Conservation (phyloP, 1,140 invertebrate genomes). For the Globodera ellingtonae region DNA sequence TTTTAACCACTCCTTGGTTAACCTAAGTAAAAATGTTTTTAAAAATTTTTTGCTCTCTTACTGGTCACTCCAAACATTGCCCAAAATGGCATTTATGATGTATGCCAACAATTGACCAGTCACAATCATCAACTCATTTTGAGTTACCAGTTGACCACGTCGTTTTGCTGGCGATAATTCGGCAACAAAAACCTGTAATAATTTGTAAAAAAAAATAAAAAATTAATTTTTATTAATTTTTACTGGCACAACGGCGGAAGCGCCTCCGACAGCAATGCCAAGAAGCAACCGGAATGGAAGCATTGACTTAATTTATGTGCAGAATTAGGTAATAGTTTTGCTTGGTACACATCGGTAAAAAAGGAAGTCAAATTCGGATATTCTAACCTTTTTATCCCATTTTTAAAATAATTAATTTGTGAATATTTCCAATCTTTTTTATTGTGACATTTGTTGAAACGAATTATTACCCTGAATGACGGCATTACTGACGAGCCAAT, state of each 20-base stretch:
- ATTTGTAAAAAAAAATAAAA: background rate
- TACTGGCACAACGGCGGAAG: slow-evolving; percentile 24
- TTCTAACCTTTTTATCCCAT: background rate
- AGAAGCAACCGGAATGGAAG: slow-evolving; percentile 21
- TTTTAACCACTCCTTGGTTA: too few species aligned
- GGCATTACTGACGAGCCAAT: slow-evolving; percentile 19
- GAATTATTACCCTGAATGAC: background rate
- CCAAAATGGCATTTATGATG: slow-evolving; percentile 19
- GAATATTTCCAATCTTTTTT: background rate
- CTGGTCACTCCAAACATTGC: slow-evolving; percentile 28
- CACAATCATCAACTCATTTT: slow-evolving; percentile 27
- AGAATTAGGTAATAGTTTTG: too few species aligned
- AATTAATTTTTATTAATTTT: background rate
- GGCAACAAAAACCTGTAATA: slow-evolving; percentile 20
- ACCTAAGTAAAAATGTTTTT: background rate
- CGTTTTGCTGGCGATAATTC: slow-evolving; percentile 23
- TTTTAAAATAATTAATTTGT: background rate
- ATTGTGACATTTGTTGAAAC: background rate
- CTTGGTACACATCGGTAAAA: background rate
- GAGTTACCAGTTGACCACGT: slow-evolving; percentile 20
- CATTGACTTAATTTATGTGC: slow-evolving; percentile 1
- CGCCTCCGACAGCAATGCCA: slow-evolving; percentile 24
- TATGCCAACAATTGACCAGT: slow-evolving; percentile 25
- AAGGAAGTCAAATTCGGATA: background rate
- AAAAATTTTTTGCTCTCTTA: background rate